A percentile compares a stretch with the other conserved stretches of the same genome.
Evolutionary conservation across 2,888 invertebrate species (phyloP).

Genomic region (Venusia cambrica): DNA sequence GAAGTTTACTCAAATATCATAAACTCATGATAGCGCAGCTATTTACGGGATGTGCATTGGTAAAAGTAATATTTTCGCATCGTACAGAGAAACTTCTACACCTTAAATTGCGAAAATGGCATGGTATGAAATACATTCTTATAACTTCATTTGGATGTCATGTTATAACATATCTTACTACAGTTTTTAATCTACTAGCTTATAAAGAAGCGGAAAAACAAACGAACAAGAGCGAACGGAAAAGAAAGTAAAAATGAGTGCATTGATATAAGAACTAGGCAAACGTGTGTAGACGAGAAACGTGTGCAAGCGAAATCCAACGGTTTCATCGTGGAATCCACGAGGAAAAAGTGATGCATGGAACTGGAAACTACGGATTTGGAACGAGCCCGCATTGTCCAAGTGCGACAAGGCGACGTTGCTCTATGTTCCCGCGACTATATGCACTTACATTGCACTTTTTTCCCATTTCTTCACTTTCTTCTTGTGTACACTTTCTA

Average conservation of each 20-base stretch:
- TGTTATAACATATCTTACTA: slow-evolving; percentile 30
- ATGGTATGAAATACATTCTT: no score
- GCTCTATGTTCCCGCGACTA: slow-evolving; percentile 50
- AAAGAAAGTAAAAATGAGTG: slow-evolving; percentile 80
- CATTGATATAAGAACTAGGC: slow-evolving; percentile 73
- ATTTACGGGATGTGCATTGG: no score
- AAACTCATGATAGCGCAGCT: no score
- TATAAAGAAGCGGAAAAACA: slow-evolving; percentile 46
- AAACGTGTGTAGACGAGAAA: slow-evolving; percentile 63
- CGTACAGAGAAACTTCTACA: no score
- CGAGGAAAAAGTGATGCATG: slow-evolving; percentile 67
- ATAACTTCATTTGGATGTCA: no score
- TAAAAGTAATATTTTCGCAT: no score
- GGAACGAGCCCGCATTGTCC: slow-evolving; percentile 54
- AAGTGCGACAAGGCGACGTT: slow-evolving; percentile 10
- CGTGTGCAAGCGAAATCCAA: slow-evolving; percentile 57
- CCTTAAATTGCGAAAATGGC: no score
- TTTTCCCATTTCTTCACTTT: slow-evolving; percentile 78
- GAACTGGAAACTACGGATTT: slow-evolving; percentile 60
- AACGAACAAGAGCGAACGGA: slow-evolving; percentile 74
- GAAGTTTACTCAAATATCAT: no score
- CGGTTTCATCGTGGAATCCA: slow-evolving; percentile 61
- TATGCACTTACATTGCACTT: slow-evolving; percentile 62
- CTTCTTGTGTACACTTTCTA: slow-evolving; percentile 78
- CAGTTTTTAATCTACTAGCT: slow-evolving; percentile 23